These are phyloP conservation scores for Huso huso DNA, from an alignment of 2,797 vertebrate genomes.

Conservation along the genomic window DNA sequence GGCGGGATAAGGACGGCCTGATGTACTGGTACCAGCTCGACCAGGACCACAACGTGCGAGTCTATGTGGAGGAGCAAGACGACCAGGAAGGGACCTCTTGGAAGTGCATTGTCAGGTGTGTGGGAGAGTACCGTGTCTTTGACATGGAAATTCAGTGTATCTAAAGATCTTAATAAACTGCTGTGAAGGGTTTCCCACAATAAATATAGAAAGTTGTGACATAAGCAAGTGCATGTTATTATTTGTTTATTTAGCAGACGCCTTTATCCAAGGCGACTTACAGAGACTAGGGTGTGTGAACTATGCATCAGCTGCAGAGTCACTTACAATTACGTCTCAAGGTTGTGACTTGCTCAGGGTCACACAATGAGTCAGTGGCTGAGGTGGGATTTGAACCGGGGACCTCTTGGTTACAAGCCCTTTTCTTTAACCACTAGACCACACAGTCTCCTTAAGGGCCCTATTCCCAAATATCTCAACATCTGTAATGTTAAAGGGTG, in stretches of 20 bases:
- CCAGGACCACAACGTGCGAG: constrained; percentile 87
- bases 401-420: too few species aligned
- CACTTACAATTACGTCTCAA: too few species aligned
- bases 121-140: not conserved
- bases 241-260: not conserved
- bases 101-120: constrained; percentile 92
- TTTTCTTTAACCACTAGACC: too few species aligned
- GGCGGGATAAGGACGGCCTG: constrained; percentile 81
- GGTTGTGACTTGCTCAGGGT: too few species aligned
- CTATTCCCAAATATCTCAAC: too few species aligned
- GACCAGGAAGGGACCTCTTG: constrained; percentile 89
- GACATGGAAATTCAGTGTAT: not conserved
- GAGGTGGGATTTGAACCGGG: too few species aligned
- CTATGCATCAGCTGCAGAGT: too few species aligned
- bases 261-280: not conserved
- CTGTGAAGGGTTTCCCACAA: not conserved
- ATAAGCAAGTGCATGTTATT: not conserved
- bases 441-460: too few species aligned
- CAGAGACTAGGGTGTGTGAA: not conserved
- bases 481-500: too few species aligned
- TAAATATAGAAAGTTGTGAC: too few species aligned
- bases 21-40: constrained; percentile 96
- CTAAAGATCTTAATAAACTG: not conserved
- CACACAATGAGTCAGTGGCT: too few species aligned
- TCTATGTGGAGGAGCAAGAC: constrained; percentile 96